Percentiles rank a stretch among this genome's conserved stretches.
These are phyloP conservation scores for Pterocles gutturalis DNA, from an alignment of 2,113 vertebrate species.

Conservation along the genomic window DNA sequence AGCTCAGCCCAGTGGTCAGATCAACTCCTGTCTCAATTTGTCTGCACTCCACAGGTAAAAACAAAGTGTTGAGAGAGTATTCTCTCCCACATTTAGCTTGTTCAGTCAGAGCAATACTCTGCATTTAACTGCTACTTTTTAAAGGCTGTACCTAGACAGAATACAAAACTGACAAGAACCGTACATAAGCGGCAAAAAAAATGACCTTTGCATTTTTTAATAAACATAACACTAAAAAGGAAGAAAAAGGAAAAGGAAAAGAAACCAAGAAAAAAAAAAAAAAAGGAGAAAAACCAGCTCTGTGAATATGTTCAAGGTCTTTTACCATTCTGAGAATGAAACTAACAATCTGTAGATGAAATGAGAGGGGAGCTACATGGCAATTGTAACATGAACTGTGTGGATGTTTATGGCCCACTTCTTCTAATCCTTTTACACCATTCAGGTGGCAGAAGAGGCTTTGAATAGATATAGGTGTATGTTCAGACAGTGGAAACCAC, in stretches of 20 bases:
- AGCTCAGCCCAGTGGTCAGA: no score
- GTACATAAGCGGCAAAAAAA: neutral
- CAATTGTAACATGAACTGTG: neutral
- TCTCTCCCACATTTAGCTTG: neutral
- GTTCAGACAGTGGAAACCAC: neutral
- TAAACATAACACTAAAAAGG: neutral
- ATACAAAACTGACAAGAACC: neutral
- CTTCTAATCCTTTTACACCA: neutral
- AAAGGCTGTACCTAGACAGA: neutral
- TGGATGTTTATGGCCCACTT: neutral
- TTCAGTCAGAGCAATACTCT: neutral
- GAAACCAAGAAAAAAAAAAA: no score
- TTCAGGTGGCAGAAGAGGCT: neutral
- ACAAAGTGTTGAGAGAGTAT: neutral
- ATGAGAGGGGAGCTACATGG: accelerated
- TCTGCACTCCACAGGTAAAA: neutral
- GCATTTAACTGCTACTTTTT: neutral
- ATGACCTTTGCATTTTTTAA: neutral
- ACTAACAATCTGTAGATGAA: neutral
- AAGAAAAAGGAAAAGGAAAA: neutral
- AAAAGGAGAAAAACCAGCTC: neutral
- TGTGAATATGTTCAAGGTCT: neutral
- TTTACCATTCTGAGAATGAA: neutral
- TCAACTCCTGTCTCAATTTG: accelerated
- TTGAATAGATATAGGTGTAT: neutral